These are phyloP conservation scores for Ptyas mucosa DNA, from an alignment of 2,113 vertebrate species.

Conservation along the genomic window DNA sequence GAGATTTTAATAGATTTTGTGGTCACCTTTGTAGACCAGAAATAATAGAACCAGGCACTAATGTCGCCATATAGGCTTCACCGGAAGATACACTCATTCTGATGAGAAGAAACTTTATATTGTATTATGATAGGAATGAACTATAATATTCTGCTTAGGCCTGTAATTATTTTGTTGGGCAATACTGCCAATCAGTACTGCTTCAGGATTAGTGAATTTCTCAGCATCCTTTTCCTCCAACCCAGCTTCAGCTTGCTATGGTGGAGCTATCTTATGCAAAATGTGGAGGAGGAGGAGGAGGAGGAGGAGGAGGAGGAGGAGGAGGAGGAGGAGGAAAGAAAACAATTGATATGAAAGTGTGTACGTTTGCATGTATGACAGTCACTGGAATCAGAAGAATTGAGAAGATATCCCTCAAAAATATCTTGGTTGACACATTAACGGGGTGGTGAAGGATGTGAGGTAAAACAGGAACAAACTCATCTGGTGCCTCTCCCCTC, in stretches of 20 bases:
- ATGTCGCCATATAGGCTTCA: not conserved
- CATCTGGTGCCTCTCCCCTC: not conserved
- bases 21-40: not conserved
- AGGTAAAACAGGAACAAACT: not conserved
- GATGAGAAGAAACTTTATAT: not conserved
- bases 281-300: no score
- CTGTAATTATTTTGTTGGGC: not conserved
- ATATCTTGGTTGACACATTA: not conserved
- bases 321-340: not conserved
- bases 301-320: not conserved
- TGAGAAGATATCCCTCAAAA: not conserved
- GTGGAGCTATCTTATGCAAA: not conserved
- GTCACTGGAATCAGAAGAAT: not conserved
- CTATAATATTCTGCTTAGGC: not conserved
- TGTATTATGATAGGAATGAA: not conserved
- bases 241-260: not conserved
- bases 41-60: not conserved
- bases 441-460: not conserved
- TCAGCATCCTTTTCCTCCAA: not conserved
- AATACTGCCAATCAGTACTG: not conserved
- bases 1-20: not conserved
- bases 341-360: not conserved
- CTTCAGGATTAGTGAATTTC: not conserved
- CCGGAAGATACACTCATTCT: not conserved
- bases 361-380: not conserved